Percentiles rank a stretch among this genome's conserved stretches.
phyloP scores from a whole-genome alignment of 2,113 vertebrate genomes.

The Malurus alboscapulatus region DNA sequence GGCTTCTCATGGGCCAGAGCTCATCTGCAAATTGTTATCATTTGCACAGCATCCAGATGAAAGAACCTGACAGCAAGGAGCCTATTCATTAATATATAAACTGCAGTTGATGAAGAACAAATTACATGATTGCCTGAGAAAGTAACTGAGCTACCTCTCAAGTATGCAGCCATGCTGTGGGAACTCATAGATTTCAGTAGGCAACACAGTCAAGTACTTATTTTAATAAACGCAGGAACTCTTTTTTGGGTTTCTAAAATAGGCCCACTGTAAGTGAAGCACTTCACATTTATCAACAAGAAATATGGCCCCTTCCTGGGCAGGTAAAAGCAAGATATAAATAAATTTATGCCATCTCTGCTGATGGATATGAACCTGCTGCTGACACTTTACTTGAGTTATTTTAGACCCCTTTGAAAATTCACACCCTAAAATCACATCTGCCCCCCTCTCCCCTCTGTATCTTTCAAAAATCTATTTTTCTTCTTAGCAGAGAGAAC shows the following conservation, averaged over 20 bases:
- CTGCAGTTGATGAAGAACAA: constrained; percentile 35
- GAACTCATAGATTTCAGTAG: not conserved
- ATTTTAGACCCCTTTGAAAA: constrained; percentile 15
- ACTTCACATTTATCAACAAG: constrained; percentile 42
- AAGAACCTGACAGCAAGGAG: constrained; percentile 24
- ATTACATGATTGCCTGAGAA: constrained; percentile 35
- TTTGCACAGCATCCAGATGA: constrained; percentile 12
- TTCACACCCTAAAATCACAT: not conserved
- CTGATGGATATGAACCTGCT: not conserved
- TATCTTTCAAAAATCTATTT: not conserved
- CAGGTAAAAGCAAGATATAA: constrained; percentile 38
- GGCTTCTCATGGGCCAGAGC: not conserved
- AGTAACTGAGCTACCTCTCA: constrained; percentile 34
- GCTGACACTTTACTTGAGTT: not conserved
- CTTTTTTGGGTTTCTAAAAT: constrained; percentile 18
- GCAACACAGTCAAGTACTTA: constrained; percentile 27
- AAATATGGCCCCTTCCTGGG: constrained; percentile 19
- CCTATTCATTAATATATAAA: constrained; percentile 50
- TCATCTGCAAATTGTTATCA: constrained; percentile 32
- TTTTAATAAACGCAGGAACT: not conserved
- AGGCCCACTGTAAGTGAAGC: not conserved
- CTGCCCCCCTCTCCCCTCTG: rapidly evolving
- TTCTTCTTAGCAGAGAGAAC: not conserved
- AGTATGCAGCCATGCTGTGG: constrained; percentile 26
- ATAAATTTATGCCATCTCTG: not conserved